phyloP scores from a whole-genome alignment of 2,888 invertebrate species.

The Andricus quercusramuli region DNA sequence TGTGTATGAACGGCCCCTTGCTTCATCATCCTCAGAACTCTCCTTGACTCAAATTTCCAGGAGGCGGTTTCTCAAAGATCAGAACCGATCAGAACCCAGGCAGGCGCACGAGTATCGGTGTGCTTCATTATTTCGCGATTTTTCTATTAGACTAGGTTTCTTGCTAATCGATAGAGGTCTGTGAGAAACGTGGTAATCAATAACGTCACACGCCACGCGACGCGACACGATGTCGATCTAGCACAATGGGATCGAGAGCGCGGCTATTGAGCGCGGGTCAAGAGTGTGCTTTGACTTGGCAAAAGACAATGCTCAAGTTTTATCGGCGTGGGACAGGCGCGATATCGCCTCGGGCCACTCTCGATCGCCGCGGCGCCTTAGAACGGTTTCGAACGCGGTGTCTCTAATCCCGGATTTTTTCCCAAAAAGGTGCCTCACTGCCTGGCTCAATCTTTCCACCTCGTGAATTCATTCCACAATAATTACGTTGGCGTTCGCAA shows the following conservation, averaged over 20 bases:
- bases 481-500: constrained; percentile 21
- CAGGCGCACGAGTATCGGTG: not conserved
- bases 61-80: not conserved
- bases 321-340: constrained; percentile 40
- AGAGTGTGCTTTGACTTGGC: constrained; percentile 41
- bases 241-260: constrained; percentile 38
- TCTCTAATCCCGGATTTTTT: constrained; percentile 24
- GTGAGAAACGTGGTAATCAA: constrained; percentile 41
- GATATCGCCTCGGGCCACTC: constrained; percentile 32
- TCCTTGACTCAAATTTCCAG: not conserved
- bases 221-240: constrained; percentile 35
- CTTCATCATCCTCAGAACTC: not conserved
- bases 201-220: constrained; percentile 41
- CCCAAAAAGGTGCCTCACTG: not conserved
- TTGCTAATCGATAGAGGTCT: constrained; percentile 33
- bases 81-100: not conserved
- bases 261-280: constrained; percentile 19
- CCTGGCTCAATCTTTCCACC: constrained; percentile 3
- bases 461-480: constrained; percentile 36
- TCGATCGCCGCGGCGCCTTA: constrained; percentile 18
- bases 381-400: constrained; percentile 29
- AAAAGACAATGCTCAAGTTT: constrained; percentile 41
- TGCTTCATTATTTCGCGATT: constrained; percentile 35
- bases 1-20: no score
- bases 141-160: constrained; percentile 3